A percentile compares a stretch with the other conserved stretches of the same genome.
Conservation (phyloP, 2,888 invertebrate genomes). For the Aphidoletes aphidimyza region DNA sequence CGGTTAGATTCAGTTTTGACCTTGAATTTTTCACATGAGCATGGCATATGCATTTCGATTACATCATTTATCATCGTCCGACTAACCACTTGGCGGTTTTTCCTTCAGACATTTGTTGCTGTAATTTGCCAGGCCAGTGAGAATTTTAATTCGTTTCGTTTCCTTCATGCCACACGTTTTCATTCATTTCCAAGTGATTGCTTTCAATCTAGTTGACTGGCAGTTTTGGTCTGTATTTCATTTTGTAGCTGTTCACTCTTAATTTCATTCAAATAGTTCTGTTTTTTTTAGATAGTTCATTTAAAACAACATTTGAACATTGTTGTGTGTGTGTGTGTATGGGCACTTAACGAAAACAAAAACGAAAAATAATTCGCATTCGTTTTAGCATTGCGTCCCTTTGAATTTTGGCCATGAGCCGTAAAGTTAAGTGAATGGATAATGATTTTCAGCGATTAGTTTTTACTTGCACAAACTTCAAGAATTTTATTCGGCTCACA, state of each 20-base stretch:
- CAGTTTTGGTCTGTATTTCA: slow-evolving; percentile 24
- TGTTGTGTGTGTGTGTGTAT: too few species aligned
- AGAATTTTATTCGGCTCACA: background rate
- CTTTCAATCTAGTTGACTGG: slow-evolving; percentile 6
- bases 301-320: too few species aligned
- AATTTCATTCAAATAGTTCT: background rate
- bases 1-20: slow-evolving; percentile 29
- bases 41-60: slow-evolving; percentile 51
- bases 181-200: slow-evolving; percentile 12
- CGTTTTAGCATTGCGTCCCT: background rate
- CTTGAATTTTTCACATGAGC: slow-evolving; percentile 7
- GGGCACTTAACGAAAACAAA: too few species aligned
- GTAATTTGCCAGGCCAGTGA: background rate
- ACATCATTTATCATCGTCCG: slow-evolving; percentile 2
- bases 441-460: background rate
- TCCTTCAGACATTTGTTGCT: background rate
- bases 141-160: slow-evolving; percentile 32
- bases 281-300: too few species aligned
- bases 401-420: background rate
- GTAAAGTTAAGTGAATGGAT: background rate
- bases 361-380: background rate
- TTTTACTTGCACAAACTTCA: background rate
- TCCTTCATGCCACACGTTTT: background rate
- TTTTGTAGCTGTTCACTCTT: slow-evolving; percentile 23
- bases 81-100: background rate